Evolutionary conservation across 2,113 vertebrate genomes (phyloP), one percentile per base, ranked within the genome.

Genomic region (Zapus hudsonius): DNA sequence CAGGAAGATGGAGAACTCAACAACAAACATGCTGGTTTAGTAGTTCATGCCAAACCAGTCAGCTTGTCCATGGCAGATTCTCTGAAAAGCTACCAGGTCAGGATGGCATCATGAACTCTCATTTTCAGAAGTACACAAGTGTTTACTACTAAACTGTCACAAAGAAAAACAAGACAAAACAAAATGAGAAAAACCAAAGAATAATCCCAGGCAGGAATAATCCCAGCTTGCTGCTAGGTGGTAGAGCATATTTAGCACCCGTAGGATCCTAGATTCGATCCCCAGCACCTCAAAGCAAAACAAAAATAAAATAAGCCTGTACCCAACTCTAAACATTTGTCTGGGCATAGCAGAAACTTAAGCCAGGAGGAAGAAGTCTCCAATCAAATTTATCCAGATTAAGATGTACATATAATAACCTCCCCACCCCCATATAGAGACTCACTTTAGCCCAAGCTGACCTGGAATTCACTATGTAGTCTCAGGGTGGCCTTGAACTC

Each of bases 91-190:
- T 17, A 13, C 29, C 29, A 2, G 2, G 55, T 87, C 80, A 79
- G 52, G 47, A 70, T 23, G 17, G 55, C 10, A 85, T 7, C 78
- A 38, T 15, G 42, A 3, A 52, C 31, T 66, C 33, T 23, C 47
- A 29, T 47, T 74, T 78, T 93, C 22, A 95, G 63, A 63, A 61
- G n/a, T 4, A 63, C n/a, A 92, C 76, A 83, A 89, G 22, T 44
- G 79, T 38, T 59, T 64, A 31, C 11, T 78, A 80, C 19, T 59
- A 13, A 79, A 57, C 82, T 27, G 75, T 47, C 72, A 87, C 33
- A 92, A 73, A 93, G 29, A 59, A 79, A 82, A 91, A 42, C 36
- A 72, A 72, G 44, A 33, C n/a, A 42, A 79, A 40, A 57, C 20
- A 73, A 81, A 73, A 38, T 31, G 22, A 88, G 8, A 81, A 63